Percentiles rank a stretch among this genome's conserved stretches.
Conservation (phyloP, 2,888 invertebrate genomes). For the Synergus japonicus region DNA sequence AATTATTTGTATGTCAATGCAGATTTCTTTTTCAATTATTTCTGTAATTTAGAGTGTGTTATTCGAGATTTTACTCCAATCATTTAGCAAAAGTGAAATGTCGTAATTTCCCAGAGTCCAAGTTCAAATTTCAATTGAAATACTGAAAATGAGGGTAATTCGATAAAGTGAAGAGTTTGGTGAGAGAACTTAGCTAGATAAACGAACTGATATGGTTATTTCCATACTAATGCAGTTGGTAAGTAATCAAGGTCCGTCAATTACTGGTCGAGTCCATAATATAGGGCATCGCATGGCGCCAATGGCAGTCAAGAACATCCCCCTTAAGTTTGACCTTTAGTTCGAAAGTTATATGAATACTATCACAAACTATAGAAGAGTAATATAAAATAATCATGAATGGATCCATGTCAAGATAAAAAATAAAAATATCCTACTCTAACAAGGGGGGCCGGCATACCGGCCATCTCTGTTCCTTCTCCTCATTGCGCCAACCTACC, state of each 20-base stretch:
- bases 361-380: not conserved
- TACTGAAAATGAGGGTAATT: not conserved
- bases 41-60: too few relatives aligned
- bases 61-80: too few relatives aligned
- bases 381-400: slow-evolving; percentile 12
- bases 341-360: slow-evolving; percentile 1
- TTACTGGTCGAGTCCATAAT: slow-evolving; percentile 23
- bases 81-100: not conserved
- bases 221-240: slow-evolving; percentile 10
- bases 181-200: not conserved
- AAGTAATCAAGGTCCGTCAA: slow-evolving; percentile 35
- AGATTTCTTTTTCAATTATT: too few relatives aligned
- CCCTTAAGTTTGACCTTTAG: slow-evolving; percentile 9
- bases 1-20: not conserved
- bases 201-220: slow-evolving; percentile 26
- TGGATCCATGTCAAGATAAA: slow-evolving; percentile 24
- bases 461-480: too few relatives aligned
- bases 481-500: too few relatives aligned
- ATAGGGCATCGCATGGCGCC: slow-evolving; percentile 24
- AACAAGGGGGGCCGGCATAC: too few relatives aligned
- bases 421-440: not conserved
- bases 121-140: not conserved
- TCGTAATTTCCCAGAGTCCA: not conserved
- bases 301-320: slow-evolving; percentile 18
- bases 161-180: slow-evolving; percentile 5